These are phyloP conservation scores for Mormyrus hasselquistii DNA, from an alignment of 2,797 vertebrate species.

Conservation along the genomic window DNA sequence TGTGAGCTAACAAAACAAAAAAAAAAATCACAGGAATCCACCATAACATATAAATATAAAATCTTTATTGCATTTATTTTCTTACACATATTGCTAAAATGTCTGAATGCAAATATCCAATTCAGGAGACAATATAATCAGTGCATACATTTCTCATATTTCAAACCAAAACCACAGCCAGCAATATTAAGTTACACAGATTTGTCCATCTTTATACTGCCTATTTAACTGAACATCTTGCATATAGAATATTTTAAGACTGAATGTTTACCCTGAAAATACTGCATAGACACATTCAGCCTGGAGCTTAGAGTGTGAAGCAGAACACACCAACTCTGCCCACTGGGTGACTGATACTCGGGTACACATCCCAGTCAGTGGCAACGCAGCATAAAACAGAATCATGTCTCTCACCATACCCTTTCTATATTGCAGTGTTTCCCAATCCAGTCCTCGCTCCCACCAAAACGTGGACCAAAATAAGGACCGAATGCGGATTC, in stretches of 20 bases:
- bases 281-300: conserved; percentile 30
- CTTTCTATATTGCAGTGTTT: not conserved
- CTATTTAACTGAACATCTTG: not conserved
- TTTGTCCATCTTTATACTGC: not conserved
- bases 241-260: not conserved
- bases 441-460: not conserved
- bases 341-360: not conserved
- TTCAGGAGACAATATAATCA: conserved; percentile 60
- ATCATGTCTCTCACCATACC: not conserved
- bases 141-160: conserved; percentile 60
- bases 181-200: not conserved
- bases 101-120: conserved; percentile 47
- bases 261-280: not conserved
- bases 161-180: conserved; percentile 30
- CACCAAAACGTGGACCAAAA: not conserved
- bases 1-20: not conserved
- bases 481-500: not conserved
- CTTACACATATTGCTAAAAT: conserved; percentile 52
- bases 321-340: not conserved
- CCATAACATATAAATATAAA: conserved; percentile 69
- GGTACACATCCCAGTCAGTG: not conserved
- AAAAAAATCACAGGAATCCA: not conserved
- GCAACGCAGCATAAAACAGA: not conserved
- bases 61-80: conserved; percentile 63
- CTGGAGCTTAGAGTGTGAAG: not conserved